Evolutionary conservation across 2,113 vertebrate genomes (phyloP), one percentile per base, ranked within the genome.

Genomic region (Microcebus griseorufus): DNA sequence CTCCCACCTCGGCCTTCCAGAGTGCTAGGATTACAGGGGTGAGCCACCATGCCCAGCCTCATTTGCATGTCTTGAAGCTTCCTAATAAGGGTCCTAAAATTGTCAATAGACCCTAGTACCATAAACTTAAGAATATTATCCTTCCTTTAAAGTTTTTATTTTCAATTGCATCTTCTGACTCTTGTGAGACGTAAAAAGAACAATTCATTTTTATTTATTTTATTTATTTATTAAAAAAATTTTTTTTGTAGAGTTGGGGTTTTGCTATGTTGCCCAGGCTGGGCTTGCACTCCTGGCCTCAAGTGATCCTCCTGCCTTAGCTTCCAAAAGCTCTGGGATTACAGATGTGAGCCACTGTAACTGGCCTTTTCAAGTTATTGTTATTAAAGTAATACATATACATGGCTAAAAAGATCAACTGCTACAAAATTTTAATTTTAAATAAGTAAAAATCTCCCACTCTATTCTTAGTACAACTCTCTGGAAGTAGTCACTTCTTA

Each of bases 11-110:
- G 8, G 48, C 48, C 48, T 48, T 11, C 48, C 48, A 48, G 48
- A 48, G 48, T 48, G 48, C 48, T 48, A 48, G 48, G 48, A 48
- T 48, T 48, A 48, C 48, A 48, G 48, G 48, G 9, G 48, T 48
- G 48, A 48, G 48, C 48, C 48, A 48, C 48, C 48, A 10, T 9
- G 9, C 48, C 48, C 48, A 48, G 48, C 48, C 9, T 48, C 48
- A 48, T 81, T 93, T 89, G 53, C 82, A 86, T 88, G 81, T 88
- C 16, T 84, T 82, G 34, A 73, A 72, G 27, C 42, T 69, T 93
- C 42, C 69, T 88, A 32, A 4, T 94, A 39, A 39, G 8, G 16
- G 12, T 25, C 67, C 18, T 92, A 82, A 96, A 93, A 90, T 88
- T 14, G 37, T 65, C 29, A 67, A 23, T 90, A 60, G 32, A 32